Evolutionary conservation across 2,797 vertebrate species (phyloP).

Genomic region (Pterois miles): DNA sequence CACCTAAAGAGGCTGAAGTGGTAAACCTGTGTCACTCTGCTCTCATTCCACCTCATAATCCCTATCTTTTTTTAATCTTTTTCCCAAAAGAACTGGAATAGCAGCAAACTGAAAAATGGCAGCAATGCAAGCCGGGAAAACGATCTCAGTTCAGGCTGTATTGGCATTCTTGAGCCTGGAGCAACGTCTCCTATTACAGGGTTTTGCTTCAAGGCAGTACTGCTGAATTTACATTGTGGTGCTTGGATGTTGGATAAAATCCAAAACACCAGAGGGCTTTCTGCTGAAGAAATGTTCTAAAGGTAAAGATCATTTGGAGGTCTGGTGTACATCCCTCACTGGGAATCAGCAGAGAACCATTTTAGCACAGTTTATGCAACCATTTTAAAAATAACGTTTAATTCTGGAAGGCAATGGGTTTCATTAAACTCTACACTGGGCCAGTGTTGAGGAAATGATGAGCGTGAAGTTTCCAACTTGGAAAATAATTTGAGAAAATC

Average conservation of each 20-base stretch:
- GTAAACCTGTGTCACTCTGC: not conserved
- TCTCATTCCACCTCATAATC: not conserved
- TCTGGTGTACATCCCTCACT: not conserved
- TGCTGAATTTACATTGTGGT: slow-evolving; percentile 39
- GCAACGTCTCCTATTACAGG: slow-evolving; percentile 4
- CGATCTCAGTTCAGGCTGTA: not conserved
- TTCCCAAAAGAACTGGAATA: not conserved
- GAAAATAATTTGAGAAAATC: not conserved
- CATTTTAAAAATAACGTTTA: not conserved
- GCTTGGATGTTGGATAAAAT: slow-evolving; percentile 2
- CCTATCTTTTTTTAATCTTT: not conserved
- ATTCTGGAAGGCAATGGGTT: not conserved
- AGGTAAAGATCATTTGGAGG: not conserved
- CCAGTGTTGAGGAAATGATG: not conserved
- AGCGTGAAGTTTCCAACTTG: not conserved
- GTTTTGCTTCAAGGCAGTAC: slow-evolving; percentile 21
- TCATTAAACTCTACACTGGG: not conserved
- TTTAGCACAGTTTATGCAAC: not conserved
- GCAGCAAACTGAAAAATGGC: not conserved
- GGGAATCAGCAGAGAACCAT: not conserved
- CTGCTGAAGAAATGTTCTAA: slow-evolving; percentile 1
- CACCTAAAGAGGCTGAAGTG: not conserved
- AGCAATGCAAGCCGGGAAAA: not conserved
- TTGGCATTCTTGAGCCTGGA: slow-evolving; percentile 5
- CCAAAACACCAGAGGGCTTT: slow-evolving; percentile 12